phyloP scores from a whole-genome alignment of 2,113 vertebrate species.

The Cyanoramphus novaezelandiae region DNA sequence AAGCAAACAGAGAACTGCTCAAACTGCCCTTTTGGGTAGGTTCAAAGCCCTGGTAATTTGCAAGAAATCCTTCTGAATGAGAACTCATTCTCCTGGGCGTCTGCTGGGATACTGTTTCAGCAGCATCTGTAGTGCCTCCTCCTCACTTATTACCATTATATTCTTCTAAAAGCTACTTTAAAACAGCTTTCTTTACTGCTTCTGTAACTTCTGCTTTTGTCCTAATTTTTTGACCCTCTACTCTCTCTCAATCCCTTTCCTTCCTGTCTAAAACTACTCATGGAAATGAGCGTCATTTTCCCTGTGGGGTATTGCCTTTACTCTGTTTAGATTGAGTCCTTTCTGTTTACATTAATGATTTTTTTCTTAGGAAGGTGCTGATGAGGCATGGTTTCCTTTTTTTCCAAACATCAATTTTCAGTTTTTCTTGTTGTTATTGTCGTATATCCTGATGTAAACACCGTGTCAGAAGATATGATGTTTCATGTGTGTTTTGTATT shows the following conservation, averaged over 20 bases:
- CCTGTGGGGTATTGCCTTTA: neutral
- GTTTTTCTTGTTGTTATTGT: neutral
- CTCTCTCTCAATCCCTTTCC: neutral
- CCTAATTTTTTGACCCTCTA: neutral
- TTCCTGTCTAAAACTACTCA: neutral
- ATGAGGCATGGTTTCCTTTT: neutral
- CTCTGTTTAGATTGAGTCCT: neutral
- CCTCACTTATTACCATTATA: neutral
- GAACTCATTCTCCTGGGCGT: neutral
- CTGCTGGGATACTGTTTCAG: neutral
- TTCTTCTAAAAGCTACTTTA: neutral
- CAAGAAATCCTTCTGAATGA: neutral
- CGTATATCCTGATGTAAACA: neutral
- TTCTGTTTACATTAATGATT: neutral
- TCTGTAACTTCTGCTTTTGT: neutral
- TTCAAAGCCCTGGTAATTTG: constrained; percentile 1
- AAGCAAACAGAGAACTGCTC: constrained; percentile 5
- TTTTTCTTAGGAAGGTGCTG: neutral
- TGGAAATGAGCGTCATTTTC: neutral
- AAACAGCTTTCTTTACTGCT: neutral
- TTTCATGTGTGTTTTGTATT: constrained; percentile 15
- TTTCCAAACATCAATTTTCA: neutral
- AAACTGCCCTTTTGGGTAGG: neutral
- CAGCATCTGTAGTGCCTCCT: neutral
- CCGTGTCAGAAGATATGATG: neutral